These are phyloP conservation scores for Isotomurus palustris DNA, from an alignment of 2,888 invertebrate species.

Conservation along the genomic window DNA sequence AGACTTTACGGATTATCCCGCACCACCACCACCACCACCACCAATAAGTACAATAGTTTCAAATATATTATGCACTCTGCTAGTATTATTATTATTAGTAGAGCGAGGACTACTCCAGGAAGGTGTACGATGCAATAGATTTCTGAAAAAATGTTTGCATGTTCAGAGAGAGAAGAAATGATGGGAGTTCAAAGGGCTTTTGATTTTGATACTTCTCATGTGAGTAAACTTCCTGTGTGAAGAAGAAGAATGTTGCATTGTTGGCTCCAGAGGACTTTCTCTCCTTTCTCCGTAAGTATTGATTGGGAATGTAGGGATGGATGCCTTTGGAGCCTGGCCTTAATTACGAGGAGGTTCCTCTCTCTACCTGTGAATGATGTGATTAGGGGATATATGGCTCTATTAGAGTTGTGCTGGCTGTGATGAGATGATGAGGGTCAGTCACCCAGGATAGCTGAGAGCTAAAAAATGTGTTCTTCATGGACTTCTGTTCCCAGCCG, in stretches of 20 bases:
- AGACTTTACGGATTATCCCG: neutral
- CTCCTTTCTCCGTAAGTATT: neutral
- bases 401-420: neutral
- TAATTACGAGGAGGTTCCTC: too few relatives aligned
- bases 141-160: too few relatives aligned
- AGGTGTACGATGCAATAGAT: too few relatives aligned
- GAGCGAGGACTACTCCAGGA: too few relatives aligned
- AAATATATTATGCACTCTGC: too few relatives aligned
- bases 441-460: neutral
- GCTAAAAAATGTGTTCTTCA: slow-evolving; percentile 2
- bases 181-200: too few relatives aligned
- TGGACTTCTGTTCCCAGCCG: slow-evolving; percentile 1
- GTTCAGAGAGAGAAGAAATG: too few relatives aligned
- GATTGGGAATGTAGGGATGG: neutral
- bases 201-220: too few relatives aligned
- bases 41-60: too few relatives aligned
- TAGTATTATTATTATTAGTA: too few relatives aligned
- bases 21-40: too few relatives aligned
- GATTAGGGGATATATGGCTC: slow-evolving; percentile 1
- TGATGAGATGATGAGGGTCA: slow-evolving; percentile 4
- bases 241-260: neutral
- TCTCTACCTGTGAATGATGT: neutral
- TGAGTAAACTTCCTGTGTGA: too few relatives aligned
- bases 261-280: neutral
- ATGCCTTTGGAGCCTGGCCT: neutral